Percentiles rank a stretch among this genome's conserved stretches.
Evolutionary conservation across 2,113 vertebrate species (phyloP).

Genomic region (Daboia siamensis): DNA sequence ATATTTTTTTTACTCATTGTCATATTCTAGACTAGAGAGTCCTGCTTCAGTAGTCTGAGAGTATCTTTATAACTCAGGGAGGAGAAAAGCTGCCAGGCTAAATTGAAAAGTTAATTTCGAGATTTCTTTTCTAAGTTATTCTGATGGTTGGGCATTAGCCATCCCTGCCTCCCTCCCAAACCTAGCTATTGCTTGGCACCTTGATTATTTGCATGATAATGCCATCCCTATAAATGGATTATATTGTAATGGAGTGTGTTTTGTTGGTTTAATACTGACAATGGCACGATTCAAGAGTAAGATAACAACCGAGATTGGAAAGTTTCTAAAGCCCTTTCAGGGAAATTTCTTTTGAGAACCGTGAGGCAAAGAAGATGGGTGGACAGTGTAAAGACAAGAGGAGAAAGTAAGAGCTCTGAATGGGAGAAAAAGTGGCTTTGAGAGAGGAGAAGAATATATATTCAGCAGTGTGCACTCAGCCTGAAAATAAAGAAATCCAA

Average conservation of each 20-base stretch:
- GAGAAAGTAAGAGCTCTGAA: constrained; percentile 49
- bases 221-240: constrained; percentile 55
- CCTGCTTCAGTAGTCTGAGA: constrained; percentile 28
- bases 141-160: constrained; percentile 50
- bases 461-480: background rate
- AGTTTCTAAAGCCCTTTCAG: constrained; percentile 50
- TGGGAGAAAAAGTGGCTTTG: constrained; percentile 45
- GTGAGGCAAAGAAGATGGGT: constrained; percentile 47
- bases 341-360: constrained; percentile 58
- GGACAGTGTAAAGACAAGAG: constrained; percentile 38
- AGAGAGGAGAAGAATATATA: constrained; percentile 44
- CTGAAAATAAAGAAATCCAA: background rate
- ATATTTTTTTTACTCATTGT: constrained; percentile 39
- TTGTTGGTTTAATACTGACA: constrained; percentile 62
- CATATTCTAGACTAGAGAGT: constrained; percentile 52
- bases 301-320: constrained; percentile 49
- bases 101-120: constrained; percentile 64
- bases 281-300: constrained; percentile 54
- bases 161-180: constrained; percentile 47
- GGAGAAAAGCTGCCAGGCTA: constrained; percentile 55
- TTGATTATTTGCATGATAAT: constrained; percentile 65
- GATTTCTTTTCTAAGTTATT: constrained; percentile 47
- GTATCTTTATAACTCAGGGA: constrained; percentile 49
- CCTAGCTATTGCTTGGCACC: constrained; percentile 60
- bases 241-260: constrained; percentile 52